phyloP scores from a whole-genome alignment of 2,113 vertebrate species.

The Antidorcas marsupialis region DNA sequence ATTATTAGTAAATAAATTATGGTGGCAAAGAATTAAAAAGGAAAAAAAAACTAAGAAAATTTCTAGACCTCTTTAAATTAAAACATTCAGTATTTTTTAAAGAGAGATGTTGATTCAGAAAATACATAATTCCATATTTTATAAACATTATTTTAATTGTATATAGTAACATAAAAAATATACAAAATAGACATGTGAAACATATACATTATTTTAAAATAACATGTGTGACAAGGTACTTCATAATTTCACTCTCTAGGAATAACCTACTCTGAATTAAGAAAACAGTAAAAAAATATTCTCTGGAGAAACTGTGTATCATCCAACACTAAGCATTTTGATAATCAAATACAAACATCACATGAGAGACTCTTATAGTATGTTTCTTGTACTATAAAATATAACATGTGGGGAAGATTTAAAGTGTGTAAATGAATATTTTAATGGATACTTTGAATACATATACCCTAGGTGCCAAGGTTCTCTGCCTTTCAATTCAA shows the following conservation, averaged over 20 bases:
- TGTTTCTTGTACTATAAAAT: background rate
- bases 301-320: background rate
- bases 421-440: background rate
- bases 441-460: background rate
- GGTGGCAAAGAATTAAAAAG: no score
- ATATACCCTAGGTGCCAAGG: background rate
- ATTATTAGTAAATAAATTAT: no score
- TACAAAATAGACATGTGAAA: background rate
- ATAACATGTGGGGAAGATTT: background rate
- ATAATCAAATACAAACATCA: background rate
- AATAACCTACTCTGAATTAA: background rate
- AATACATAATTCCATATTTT: background rate
- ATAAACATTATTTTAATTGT: background rate
- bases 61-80: background rate
- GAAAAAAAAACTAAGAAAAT: background rate
- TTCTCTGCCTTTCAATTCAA: background rate
- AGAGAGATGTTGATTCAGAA: background rate
- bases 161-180: background rate
- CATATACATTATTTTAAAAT: background rate
- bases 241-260: background rate
- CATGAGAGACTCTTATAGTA: background rate
- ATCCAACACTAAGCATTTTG: background rate
- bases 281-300: background rate
- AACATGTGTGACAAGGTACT: background rate
- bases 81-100: background rate